A percentile compares a stretch with the other conserved stretches of the same genome.
These are phyloP conservation scores for Drosophila recens DNA, from an alignment of 2,888 invertebrate species.

Conservation along the genomic window DNA sequence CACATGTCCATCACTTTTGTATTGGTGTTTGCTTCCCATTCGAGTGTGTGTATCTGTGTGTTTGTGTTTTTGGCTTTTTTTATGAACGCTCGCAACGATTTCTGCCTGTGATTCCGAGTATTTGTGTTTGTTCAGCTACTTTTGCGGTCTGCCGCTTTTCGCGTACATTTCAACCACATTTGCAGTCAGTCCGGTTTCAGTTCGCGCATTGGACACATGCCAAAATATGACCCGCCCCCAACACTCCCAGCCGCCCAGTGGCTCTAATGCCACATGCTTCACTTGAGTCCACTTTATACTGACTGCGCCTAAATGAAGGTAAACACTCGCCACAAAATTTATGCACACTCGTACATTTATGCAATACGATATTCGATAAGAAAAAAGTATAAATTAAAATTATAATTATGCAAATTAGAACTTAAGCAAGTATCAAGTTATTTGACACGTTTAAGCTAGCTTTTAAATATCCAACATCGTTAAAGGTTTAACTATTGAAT, in stretches of 20 bases:
- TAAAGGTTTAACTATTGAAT: slow-evolving; percentile 5
- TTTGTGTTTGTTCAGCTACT: slow-evolving; percentile 83
- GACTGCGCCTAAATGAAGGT: slow-evolving; percentile 51
- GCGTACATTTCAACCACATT: slow-evolving; percentile 79
- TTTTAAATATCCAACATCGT: neutral
- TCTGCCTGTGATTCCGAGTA: slow-evolving; percentile 61
- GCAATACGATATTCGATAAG: neutral
- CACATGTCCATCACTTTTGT: slow-evolving; percentile 63
- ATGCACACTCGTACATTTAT: slow-evolving; percentile 18
- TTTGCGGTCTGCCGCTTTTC: slow-evolving; percentile 83
- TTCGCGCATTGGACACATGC: slow-evolving; percentile 68
- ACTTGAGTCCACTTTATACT: slow-evolving; percentile 51
- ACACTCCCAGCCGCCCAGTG: neutral
- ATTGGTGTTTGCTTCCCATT: slow-evolving; percentile 53
- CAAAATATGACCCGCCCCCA: slow-evolving; percentile 46
- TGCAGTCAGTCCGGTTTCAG: slow-evolving; percentile 69
- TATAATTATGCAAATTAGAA: neutral
- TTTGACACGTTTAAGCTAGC: neutral
- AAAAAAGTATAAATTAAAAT: neutral
- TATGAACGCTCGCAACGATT: slow-evolving; percentile 57
- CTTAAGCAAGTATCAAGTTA: neutral
- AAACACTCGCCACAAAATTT: slow-evolving; percentile 51
- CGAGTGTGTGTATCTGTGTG: slow-evolving; percentile 10
- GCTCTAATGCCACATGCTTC: slow-evolving; percentile 50
- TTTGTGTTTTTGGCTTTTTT: slow-evolving; percentile 26